Evolutionary conservation across 2,888 invertebrate species (phyloP).

Genomic region (Tribolium freemani): DNA sequence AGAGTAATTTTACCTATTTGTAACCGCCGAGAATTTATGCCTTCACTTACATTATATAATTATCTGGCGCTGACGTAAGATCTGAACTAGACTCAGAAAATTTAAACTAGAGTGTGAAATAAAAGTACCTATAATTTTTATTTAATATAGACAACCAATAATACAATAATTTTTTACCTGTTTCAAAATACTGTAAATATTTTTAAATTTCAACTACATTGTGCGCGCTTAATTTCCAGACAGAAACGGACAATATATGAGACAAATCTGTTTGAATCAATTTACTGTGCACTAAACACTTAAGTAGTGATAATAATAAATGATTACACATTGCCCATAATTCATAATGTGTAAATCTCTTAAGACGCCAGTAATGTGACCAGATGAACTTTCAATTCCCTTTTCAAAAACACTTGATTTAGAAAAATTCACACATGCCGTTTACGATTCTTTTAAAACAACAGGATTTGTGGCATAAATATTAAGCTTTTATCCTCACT

Average conservation of each 20-base stretch:
- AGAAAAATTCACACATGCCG: slow-evolving; percentile 3
- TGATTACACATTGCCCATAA: slow-evolving; percentile 19
- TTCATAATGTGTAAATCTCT: slow-evolving; percentile 18
- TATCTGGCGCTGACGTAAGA: not conserved
- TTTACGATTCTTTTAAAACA: not conserved
- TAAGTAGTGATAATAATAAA: slow-evolving; percentile 7
- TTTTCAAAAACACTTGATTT: slow-evolving; percentile 1
- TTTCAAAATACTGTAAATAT: no score
- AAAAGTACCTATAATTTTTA: no score
- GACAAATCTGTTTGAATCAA: not conserved
- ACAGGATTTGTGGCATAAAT: slow-evolving; percentile 16
- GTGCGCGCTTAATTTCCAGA: not conserved
- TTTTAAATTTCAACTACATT: no score
- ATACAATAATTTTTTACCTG: no score
- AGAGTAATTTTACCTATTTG: not conserved
- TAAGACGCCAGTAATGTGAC: slow-evolving; percentile 23
- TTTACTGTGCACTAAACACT: not conserved
- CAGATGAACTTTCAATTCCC: slow-evolving; percentile 7
- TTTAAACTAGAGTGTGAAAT: no score
- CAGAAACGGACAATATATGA: not conserved
- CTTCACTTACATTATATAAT: not conserved
- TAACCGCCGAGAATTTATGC: no score
- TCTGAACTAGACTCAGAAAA: not conserved
- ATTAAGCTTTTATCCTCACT: not conserved
- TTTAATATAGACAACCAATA: no score